Conservation (phyloP, 2,113 vertebrate genomes). For the Albula glossodonta region DNA sequence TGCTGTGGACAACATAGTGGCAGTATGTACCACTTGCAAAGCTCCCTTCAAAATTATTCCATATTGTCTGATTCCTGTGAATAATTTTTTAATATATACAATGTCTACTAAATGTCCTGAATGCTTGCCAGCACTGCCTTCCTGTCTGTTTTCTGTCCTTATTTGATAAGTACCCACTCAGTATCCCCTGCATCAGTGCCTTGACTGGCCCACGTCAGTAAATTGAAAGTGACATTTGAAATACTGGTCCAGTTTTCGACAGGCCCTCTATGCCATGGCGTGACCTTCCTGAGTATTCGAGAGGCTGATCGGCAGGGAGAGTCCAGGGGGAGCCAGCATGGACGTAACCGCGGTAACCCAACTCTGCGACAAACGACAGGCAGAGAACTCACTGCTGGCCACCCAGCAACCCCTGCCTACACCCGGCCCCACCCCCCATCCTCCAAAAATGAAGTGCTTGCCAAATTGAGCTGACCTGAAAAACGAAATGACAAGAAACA, state of each 20-base stretch:
- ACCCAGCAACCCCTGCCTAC: neutral
- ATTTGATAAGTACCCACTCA: neutral
- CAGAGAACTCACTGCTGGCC: neutral
- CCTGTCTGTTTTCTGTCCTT: neutral
- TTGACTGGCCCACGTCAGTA: neutral
- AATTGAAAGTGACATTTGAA: neutral
- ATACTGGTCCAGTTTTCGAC: neutral
- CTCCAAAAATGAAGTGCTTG: too few relatives aligned
- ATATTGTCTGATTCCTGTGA: neutral
- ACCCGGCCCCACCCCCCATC: too few relatives aligned
- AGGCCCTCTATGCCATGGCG: neutral
- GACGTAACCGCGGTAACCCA: neutral
- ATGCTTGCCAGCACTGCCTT: neutral
- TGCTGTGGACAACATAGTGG: slow-evolving; percentile 38
- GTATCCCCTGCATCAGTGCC: neutral
- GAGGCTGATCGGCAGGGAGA: neutral
- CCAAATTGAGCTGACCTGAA: neutral
- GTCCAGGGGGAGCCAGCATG: neutral
- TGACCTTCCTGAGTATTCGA: neutral
- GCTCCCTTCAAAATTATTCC: slow-evolving; percentile 27
- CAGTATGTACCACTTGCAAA: slow-evolving; percentile 52
- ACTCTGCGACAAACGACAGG: neutral
- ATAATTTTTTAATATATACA: neutral
- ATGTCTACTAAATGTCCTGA: neutral
- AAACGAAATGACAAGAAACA: neutral